Evolutionary conservation across 2,797 vertebrate genomes (phyloP).

Genomic region (Coregonus suidteri): DNA sequence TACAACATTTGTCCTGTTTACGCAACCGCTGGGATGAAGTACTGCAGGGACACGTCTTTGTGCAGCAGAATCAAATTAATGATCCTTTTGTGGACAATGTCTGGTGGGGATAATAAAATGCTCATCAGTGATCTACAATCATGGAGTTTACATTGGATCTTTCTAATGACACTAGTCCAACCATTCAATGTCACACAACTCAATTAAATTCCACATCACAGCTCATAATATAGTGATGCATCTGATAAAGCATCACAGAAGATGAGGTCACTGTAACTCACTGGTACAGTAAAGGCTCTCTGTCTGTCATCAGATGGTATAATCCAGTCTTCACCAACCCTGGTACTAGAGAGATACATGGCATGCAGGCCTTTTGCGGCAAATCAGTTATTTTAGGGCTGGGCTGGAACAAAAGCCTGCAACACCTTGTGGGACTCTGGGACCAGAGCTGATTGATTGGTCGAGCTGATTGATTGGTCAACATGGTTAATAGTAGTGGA

Average conservation of each 20-base stretch:
- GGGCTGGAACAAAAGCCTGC: no score
- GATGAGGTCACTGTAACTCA: no score
- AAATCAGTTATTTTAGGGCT: not conserved
- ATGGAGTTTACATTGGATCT: not conserved
- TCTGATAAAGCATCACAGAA: no score
- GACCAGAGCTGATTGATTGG: no score
- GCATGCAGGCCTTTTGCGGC: no score
- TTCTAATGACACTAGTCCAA: no score
- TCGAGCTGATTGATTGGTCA: no score
- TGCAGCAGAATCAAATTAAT: conserved; percentile 89
- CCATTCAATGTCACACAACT: not conserved
- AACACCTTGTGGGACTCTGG: not conserved
- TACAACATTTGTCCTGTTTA: conserved; percentile 15
- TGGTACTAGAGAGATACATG: not conserved
- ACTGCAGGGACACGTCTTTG: conserved; percentile 91
- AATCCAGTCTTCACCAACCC: not conserved
- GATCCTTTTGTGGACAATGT: conserved; percentile 80
- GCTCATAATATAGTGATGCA: not conserved
- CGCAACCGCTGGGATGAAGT: conserved; percentile 87
- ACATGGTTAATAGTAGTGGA: no score
- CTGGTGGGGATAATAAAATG: conserved; percentile 65
- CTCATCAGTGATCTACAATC: not conserved
- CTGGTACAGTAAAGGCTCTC: no score
- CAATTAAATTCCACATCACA: not conserved
- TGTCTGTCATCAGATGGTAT: not conserved